These are phyloP conservation scores for Spinibarbus caldwelli DNA, from an alignment of 2,797 vertebrate species.

Conservation along the genomic window DNA sequence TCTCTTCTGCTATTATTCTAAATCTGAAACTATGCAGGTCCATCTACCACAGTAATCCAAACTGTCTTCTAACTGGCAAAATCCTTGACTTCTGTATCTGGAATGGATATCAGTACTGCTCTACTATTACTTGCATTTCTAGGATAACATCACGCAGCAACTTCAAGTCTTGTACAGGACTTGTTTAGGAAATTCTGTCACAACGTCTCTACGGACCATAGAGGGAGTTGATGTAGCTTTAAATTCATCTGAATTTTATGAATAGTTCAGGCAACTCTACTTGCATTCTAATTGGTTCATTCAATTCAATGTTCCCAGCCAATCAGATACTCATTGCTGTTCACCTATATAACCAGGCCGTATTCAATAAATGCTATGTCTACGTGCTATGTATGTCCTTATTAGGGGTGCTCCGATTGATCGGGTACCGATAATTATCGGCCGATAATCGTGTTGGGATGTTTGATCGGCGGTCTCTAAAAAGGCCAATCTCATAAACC, in stretches of 20 bases:
- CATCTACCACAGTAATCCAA: slow-evolving; percentile 1
- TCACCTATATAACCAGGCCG: background rate
- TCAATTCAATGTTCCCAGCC: background rate
- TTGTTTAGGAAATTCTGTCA: background rate
- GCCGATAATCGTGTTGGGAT: too few species aligned
- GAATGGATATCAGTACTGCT: background rate
- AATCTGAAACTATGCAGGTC: slow-evolving; percentile 15
- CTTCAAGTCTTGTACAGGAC: background rate
- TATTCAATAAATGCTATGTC: background rate
- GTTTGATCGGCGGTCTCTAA: too few species aligned
- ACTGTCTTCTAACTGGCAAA: slow-evolving; percentile 22
- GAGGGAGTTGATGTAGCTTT: background rate
- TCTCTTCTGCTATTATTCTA: slow-evolving; percentile 2
- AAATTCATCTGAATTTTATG: background rate
- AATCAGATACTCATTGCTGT: background rate
- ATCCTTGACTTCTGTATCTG: slow-evolving; percentile 1
- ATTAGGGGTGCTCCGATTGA: too few species aligned
- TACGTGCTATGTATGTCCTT: too few species aligned
- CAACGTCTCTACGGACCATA: background rate
- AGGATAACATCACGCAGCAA: background rate
- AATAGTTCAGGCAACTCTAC: background rate
- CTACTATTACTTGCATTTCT: background rate
- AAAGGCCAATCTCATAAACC: too few species aligned
- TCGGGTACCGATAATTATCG: too few species aligned
- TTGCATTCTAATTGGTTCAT: background rate